These are phyloP conservation scores for Aurelia coerulea DNA, from an alignment of 30 jellyfish, hydroid and myxozoan species.

Conservation along the genomic window DNA sequence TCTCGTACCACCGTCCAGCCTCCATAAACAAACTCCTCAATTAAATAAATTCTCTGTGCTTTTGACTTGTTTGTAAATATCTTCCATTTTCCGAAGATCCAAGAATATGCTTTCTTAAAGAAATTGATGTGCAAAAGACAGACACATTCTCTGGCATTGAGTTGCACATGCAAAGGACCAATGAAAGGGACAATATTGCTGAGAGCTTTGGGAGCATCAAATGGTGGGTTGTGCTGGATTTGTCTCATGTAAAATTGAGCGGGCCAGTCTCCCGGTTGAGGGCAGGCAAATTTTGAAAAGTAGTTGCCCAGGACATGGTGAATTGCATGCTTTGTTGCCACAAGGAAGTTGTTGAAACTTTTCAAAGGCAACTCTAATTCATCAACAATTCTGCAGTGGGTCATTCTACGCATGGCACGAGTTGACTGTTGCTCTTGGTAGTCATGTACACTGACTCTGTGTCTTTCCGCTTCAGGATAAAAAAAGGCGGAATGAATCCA, in stretches of 20 bases:
- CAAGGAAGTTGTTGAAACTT: no score
- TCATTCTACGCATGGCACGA: conserved; percentile 4
- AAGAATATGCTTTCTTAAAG: no score
- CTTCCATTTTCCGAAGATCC: no score
- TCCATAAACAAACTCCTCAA: neutral
- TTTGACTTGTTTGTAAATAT: conserved; percentile 5
- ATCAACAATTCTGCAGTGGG: conserved; percentile 1
- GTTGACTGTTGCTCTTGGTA: neutral
- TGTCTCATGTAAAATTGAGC: no score
- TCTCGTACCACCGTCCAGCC: neutral
- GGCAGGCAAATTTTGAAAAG: no score
- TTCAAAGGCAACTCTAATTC: no score
- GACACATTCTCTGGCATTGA: conserved; percentile 31
- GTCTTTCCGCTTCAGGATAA: conserved; percentile 18
- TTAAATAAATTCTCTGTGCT: neutral
- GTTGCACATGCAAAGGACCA: conserved; percentile 42
- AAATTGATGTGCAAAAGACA: conserved; percentile 12
- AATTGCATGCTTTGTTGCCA: no score
- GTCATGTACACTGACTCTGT: conserved; percentile 8
- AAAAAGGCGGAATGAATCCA: conserved; percentile 3
- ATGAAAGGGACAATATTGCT: no score
- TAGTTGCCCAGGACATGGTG: no score
- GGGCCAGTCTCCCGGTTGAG: no score
- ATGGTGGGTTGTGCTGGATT: no score
- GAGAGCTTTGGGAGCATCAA: no score